Base-by-base conservation (phyloP, 2,113 vertebrate species). In the Poecile atricapillus region DNA sequence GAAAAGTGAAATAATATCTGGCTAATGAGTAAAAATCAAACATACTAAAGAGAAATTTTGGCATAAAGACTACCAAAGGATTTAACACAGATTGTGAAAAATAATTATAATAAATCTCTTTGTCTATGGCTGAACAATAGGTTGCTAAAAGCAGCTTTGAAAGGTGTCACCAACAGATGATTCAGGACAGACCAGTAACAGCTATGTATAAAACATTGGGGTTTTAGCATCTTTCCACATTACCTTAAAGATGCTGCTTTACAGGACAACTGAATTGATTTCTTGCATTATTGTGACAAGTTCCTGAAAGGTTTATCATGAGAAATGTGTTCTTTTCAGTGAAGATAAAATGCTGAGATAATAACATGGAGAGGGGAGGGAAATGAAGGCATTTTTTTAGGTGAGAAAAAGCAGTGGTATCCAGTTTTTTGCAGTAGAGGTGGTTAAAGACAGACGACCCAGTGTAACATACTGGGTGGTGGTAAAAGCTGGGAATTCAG, bases 351-450 rank as follows among this genome's bases (percentile, higher is more conserved):
- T 68, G 4, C 9, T 60, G 52, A 64, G 24, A 70, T 63, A 10
- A 67, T 62, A 65, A 60, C 16, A 39, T 2, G 4, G 19, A 21
- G 2, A 1, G 4, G 7, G 3, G 9, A 27, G 5, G 3, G 3
- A 68, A 58, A 22, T 41, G 1, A n/a, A 67, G 15, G 5, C 4
- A 2, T 81, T 91, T 89, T 15, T 49, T 79, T 46, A 58, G 23
- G 5, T 76, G 7, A 67, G 17, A 43, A 53, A 87, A 82, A 83
- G 10, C 5, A 41, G 10, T 23, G 5, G 1, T 37, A 50, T 15
- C 3, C 2, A 11, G 0, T 3, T 5, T 17, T 49, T 86, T 75
- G 53, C 13, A 41, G 30, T 9, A 22, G 5, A 87, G 15, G 5
- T 8, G 3, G 3, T 8, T n/a, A 83, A 79, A 43, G 43, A 39